Evolutionary conservation across 1,140 invertebrate species (phyloP), one percentile per base, ranked within the genome.

Genomic region (Dreissena polymorpha): DNA sequence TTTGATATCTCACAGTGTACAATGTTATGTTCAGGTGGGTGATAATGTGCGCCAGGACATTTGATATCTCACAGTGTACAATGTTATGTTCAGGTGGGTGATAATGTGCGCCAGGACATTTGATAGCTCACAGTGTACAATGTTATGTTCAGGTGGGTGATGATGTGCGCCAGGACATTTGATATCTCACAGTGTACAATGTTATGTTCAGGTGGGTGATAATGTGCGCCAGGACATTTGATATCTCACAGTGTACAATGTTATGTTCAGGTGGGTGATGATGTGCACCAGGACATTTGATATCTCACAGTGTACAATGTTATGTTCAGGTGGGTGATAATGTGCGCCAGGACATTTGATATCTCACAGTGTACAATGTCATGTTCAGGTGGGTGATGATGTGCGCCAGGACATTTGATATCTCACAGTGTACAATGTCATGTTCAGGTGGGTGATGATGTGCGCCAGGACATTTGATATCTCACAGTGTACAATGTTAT

Each of bases 271-370:
- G 57, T 60, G 3, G 82, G 75, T 29, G 81, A 80, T 63, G 65
- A 81, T 85, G 65, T 86, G 27, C 87, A 89, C 49, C 96, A 99
- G 93, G 99, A 99, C 93, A 99, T 99, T 60, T 60, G 57, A n/a
- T 60, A 60, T 60, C 10, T 60, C 21, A 2, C 57, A 5, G 16
- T 60, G 16, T 60, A 60, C n/a, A n/a, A n/a, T n/a, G n/a, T n/a
- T n/a, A 18, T 60, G 57, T 60, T 60, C 57, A 60, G 57, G 57
- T 60, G 3, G 82, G 75, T 29, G 81, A 80, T 63, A 57, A 81
- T 85, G 65, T 86, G 27, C 87, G 90, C 49, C 96, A 99, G 93
- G 99, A 99, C 93, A 99, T 99, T 60, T 60, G 57, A n/a, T 60
- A 60, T 60, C 10, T 60, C 21, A 2, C 57, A 5, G 16, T 60